phyloP scores from a whole-genome alignment of 2,888 invertebrate genomes.

The Drosophila putrida region DNA sequence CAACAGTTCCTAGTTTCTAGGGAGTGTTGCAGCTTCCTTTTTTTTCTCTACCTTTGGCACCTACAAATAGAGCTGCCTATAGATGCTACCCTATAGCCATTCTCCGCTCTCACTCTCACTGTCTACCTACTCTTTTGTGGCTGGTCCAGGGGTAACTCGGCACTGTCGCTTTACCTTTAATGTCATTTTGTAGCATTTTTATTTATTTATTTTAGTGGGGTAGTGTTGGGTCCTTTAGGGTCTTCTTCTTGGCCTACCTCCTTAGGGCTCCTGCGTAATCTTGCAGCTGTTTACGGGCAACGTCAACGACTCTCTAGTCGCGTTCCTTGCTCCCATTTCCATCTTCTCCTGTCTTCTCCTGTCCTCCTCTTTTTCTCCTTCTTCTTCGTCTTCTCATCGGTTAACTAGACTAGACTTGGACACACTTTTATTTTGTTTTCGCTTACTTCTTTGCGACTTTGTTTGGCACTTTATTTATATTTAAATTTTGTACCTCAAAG shows the following conservation, averaged over 20 bases:
- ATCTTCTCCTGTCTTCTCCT: not conserved
- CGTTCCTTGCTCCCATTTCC: slow-evolving; percentile 36
- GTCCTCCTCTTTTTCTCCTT: not conserved
- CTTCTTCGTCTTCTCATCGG: slow-evolving; percentile 1
- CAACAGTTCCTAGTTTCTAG: slow-evolving; percentile 6
- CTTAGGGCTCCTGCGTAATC: slow-evolving; percentile 28
- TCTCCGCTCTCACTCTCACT: not conserved
- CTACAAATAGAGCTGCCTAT: slow-evolving; percentile 5
- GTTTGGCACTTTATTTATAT: slow-evolving; percentile 81
- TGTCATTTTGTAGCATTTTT: slow-evolving; percentile 77
- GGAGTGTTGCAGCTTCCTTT: slow-evolving; percentile 32
- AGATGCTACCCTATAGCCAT: slow-evolving; percentile 12
- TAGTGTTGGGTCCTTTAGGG: slow-evolving; percentile 57
- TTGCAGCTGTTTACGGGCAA: slow-evolving; percentile 64
- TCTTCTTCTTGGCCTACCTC: slow-evolving; percentile 13
- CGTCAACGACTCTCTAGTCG: slow-evolving; percentile 53
- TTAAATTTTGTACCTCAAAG: slow-evolving; percentile 79
- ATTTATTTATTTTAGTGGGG: slow-evolving; percentile 77
- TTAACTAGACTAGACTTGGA: slow-evolving; percentile 43
- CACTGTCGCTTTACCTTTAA: slow-evolving; percentile 64
- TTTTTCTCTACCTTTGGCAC: not conserved
- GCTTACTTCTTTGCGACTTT: slow-evolving; percentile 64
- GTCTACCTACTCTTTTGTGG: slow-evolving; percentile 32
- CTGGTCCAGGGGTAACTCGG: slow-evolving; percentile 32
- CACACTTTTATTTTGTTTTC: slow-evolving; percentile 43